Conservation (phyloP, 2,888 invertebrate genomes). For the Drosophila falleni region DNA sequence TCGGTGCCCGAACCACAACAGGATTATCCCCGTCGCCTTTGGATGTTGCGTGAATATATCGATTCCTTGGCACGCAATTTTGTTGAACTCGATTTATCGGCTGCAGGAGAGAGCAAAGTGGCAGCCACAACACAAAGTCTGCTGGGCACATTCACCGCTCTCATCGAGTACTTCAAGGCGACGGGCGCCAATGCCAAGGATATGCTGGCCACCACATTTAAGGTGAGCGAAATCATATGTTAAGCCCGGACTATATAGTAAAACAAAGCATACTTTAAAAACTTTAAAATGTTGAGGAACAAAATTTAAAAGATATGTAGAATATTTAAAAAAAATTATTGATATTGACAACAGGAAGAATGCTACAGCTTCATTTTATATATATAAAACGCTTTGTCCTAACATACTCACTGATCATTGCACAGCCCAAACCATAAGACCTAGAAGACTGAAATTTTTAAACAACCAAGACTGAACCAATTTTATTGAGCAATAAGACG, state of each 20-base stretch:
- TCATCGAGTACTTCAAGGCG: slow-evolving; percentile 84
- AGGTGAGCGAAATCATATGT: slow-evolving; percentile 65
- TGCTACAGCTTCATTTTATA: no score
- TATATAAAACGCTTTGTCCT: no score
- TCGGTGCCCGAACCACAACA: slow-evolving; percentile 82
- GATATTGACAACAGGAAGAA: no score
- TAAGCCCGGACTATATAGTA: neutral
- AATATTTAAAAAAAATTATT: no score
- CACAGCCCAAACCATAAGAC: no score
- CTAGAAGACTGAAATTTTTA: no score
- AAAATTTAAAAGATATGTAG: no score
- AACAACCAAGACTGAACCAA: no score
- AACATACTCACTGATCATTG: no score
- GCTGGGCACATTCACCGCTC: slow-evolving; percentile 81
- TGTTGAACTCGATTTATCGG: slow-evolving; percentile 77
- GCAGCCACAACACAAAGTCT: slow-evolving; percentile 79
- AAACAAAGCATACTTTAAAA: no score
- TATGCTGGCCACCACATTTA: slow-evolving; percentile 84
- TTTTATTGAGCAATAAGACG: no score
- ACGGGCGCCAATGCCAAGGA: slow-evolving; percentile 83
- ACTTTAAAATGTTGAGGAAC: no score
- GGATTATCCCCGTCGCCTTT: slow-evolving; percentile 81
- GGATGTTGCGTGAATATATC: slow-evolving; percentile 83
- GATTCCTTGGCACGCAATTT: slow-evolving; percentile 82
- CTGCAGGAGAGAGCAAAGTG: slow-evolving; percentile 82